A percentile compares a stretch with the other conserved stretches of the same genome.
Conservation (phyloP, 2,888 invertebrate genomes). For the Lithodes maja region DNA sequence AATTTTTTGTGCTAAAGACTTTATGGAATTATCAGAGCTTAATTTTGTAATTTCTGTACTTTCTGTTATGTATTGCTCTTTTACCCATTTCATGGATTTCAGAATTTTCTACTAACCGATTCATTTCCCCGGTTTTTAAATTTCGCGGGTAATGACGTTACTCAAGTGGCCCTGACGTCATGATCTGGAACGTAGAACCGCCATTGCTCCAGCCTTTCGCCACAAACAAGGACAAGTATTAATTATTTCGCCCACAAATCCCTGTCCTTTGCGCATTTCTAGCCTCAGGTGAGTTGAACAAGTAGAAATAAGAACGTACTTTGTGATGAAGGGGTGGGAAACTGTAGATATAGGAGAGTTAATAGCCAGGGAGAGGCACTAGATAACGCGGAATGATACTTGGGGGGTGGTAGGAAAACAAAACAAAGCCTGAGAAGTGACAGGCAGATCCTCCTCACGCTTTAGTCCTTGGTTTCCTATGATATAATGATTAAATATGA, state of each 20-base stretch:
- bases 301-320: not conserved
- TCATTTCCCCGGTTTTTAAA: conserved; percentile 7
- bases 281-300: conserved; percentile 44
- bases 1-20: too few relatives aligned
- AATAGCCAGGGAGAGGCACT: conserved; percentile 38
- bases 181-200: conserved; percentile 41
- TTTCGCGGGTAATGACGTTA: conserved; percentile 15
- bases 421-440: conserved; percentile 6
- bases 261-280: not conserved
- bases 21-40: too few relatives aligned
- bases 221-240: conserved; percentile 39
- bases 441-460: not conserved
- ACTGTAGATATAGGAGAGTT: not conserved
- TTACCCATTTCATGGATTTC: too few relatives aligned
- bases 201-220: conserved; percentile 49
- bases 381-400: conserved; percentile 64
- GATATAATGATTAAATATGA: conserved; percentile 3
- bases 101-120: too few relatives aligned
- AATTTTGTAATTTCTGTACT: too few relatives aligned
- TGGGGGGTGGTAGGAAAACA: conserved; percentile 19
- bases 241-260: conserved; percentile 1
- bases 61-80: too few relatives aligned
- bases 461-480: not conserved
- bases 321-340: not conserved
- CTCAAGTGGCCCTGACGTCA: conserved; percentile 30